These are phyloP conservation scores for Corythornis cristatus DNA, from an alignment of 2,113 vertebrate genomes.

Conservation along the genomic window DNA sequence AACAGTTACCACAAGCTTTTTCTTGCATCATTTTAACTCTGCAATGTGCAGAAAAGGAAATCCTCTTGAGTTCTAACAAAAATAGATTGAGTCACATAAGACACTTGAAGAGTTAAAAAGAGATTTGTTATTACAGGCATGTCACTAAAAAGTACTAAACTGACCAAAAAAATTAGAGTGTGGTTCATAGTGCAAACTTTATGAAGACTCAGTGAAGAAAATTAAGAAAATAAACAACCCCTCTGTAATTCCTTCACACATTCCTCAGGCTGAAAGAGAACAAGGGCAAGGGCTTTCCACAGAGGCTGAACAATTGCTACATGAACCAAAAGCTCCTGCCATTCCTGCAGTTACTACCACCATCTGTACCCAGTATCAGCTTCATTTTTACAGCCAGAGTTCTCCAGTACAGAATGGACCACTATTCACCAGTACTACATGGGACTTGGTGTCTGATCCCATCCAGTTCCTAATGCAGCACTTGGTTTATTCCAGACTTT, in stretches of 20 bases:
- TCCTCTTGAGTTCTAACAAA: background rate
- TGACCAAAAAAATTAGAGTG: background rate
- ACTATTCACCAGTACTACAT: background rate
- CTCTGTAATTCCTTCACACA: background rate
- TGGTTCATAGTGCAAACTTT: background rate
- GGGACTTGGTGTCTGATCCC: background rate
- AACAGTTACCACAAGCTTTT: background rate
- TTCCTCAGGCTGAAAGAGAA: background rate
- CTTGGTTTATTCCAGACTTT: background rate
- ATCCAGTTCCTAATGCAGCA: background rate
- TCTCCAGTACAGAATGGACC: background rate
- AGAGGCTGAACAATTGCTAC: background rate
- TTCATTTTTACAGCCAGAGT: background rate
- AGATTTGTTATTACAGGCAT: background rate
- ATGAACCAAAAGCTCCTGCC: background rate
- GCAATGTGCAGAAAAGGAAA: background rate
- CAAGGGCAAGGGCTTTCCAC: background rate
- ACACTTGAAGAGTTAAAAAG: background rate
- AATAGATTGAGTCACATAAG: background rate
- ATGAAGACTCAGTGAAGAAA: background rate
- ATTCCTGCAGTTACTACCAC: background rate
- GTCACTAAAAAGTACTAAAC: background rate
- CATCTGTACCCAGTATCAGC: background rate
- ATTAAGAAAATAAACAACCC: no score
- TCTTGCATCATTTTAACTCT: slow-evolving; percentile 13